Base-by-base conservation (phyloP, 2,113 vertebrate genomes). In the Excalfactoria chinensis region DNA sequence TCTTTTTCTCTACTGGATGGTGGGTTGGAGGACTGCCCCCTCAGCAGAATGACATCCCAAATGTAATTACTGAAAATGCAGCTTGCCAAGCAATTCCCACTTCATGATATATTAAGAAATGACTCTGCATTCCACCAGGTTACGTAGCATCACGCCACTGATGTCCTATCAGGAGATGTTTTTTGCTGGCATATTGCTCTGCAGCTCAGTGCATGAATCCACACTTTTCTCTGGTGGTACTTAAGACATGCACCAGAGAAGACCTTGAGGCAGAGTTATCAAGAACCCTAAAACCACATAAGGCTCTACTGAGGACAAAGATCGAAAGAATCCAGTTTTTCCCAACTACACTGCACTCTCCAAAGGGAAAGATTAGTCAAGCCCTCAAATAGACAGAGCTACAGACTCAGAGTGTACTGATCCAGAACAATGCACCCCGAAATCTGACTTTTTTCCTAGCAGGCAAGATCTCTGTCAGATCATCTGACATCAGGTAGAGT, bases 171-270 rank as follows among this genome's bases (percentile, higher is more conserved):
- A 95, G 74, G 80, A 94, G 84, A 93, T 87, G 84, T 91, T 89
- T 89, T 93, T 93, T 83, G 87, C 71, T 74, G 70, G 89, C 84
- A 90, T 44, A 59, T 90, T 95, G 95, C 78, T 86, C 95, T 97
- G 95, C 96, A 95, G 94, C 92, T 93, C 68, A 81, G 67, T 3
- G 88, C 70, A 81, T 92, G 88, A 95, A 96, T 95, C 93, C 76
- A 90, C 58, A 87, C 16, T 88, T 92, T 93, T 96, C 76, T 67
- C 51, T 58, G 75, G 60, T 70, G 96, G 86, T 49, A 80, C 66
- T 83, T 37, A 69, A 56, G 60, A 91, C 80, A 83, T 59, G 13
- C 28, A 93, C 60, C 72, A 95, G 53, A 86, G 34, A 84, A 83
- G 81, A 91, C n/a, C 88, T 28, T 35, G 78, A 92, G 67, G 74